phyloP scores from a whole-genome alignment of 2,888 invertebrate species.

The Rotaria macrura region DNA sequence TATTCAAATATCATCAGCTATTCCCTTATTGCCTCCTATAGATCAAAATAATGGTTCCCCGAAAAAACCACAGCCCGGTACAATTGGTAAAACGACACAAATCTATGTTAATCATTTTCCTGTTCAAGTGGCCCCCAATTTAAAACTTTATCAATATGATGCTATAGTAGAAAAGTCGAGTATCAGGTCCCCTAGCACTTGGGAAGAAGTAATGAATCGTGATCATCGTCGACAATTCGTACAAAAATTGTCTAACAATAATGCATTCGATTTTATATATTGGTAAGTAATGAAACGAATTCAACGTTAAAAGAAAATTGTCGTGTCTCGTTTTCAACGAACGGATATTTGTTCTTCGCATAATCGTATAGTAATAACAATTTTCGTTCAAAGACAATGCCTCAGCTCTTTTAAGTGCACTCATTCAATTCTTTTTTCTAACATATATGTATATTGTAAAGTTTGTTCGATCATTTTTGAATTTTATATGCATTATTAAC shows the following conservation, averaged over 20 bases:
- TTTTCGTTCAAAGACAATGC: too few relatives aligned
- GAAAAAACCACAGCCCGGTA: background rate
- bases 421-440: too few relatives aligned
- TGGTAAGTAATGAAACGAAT: background rate
- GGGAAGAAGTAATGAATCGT: background rate
- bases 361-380: too few relatives aligned
- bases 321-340: too few relatives aligned
- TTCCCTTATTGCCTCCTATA: background rate
- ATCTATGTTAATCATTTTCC: background rate
- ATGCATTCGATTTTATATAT: background rate
- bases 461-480: too few relatives aligned
- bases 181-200: background rate
- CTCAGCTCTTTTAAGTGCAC: too few relatives aligned
- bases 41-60: background rate
- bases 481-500: too few relatives aligned
- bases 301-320: too few relatives aligned
- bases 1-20: background rate
- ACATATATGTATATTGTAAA: too few relatives aligned
- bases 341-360: too few relatives aligned
- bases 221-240: background rate
- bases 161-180: background rate
- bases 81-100: background rate
- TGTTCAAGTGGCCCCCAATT: background rate
- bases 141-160: conserved; percentile 5
- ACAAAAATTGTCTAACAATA: background rate